Base-by-base conservation (phyloP, 2,888 invertebrate genomes). In the Cosmorhoe ocellata region DNA sequence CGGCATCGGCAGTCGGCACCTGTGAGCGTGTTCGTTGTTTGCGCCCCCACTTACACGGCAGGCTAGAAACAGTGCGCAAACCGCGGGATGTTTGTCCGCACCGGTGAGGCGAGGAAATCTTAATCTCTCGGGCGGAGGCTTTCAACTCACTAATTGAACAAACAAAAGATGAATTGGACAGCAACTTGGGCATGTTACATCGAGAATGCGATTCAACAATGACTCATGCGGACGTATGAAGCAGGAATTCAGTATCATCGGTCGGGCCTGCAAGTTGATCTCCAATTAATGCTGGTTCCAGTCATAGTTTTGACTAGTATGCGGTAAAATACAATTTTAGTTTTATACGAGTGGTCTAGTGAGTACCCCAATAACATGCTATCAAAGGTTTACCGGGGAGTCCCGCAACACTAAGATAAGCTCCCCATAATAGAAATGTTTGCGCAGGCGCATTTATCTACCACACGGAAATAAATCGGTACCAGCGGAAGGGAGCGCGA, bases 391-490 rank as follows among this genome's bases (percentile, higher is more conserved):
- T 42, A 41, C 56, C 66, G 81, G 82, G 83, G 79, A 78, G 69
- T 80, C 80, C 82, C 81, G 68, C 53, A 48, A 60, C 53, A 58
- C 57, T 54, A 51, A 75, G 88, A 87, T 88, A 87, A 86, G 87
- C 61, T 46, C 79, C 80, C 78, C 66, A 76, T 66, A 76, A 72
- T 72, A 65, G 59, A 71, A 76, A 69, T 87, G 85, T 89, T 87
- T 89, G 80, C 79, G 64, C 75, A 75, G 76, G 79, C 78, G 71
- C 75, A 74, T 61, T 72, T 88, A 88, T 87, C 86, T 66, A 61
- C 56, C 72, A 75, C 71, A 76, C 88, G 87, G 89, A 89, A 89
- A 88, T 86, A 87, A 84, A 86, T 79, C 75, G 66, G 79, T 76
- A 71, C 67, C 61, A 74, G 82, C 87, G 88, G 88, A 89, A 84